A percentile compares a stretch with the other conserved stretches of the same genome.
Evolutionary conservation across 2,113 vertebrate genomes (phyloP).

Genomic region (Labrus mixtus): DNA sequence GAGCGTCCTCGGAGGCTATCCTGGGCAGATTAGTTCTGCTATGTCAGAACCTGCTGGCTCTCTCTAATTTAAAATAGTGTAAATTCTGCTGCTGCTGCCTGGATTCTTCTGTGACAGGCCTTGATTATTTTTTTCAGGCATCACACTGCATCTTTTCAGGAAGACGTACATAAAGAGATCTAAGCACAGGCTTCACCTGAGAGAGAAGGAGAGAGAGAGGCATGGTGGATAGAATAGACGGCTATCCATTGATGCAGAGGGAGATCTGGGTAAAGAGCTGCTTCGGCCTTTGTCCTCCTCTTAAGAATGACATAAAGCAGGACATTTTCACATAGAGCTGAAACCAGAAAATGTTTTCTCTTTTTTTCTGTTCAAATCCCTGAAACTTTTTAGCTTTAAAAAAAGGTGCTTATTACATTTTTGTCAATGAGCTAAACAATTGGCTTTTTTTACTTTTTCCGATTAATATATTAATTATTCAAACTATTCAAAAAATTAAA

Average conservation of each 20-base stretch:
- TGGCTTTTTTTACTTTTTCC: too few relatives aligned
- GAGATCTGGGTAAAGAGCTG: not conserved
- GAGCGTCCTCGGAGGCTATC: slow-evolving; percentile 23
- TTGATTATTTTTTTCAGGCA: slow-evolving; percentile 61
- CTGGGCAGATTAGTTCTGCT: slow-evolving; percentile 70
- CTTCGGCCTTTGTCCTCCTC: slow-evolving; percentile 41
- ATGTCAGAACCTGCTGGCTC: slow-evolving; percentile 4
- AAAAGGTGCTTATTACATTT: not conserved
- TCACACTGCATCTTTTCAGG: slow-evolving; percentile 29
- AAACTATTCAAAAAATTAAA: not conserved
- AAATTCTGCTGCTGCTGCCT: slow-evolving; percentile 11
- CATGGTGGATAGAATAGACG: not conserved
- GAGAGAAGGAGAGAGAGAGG: not conserved
- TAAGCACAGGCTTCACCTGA: slow-evolving; percentile 21
- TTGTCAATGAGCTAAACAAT: too few relatives aligned
- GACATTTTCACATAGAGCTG: not conserved
- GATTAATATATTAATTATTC: not conserved
- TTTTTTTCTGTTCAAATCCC: too few relatives aligned
- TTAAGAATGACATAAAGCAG: not conserved
- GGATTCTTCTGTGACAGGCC: slow-evolving; percentile 30
- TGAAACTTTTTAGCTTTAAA: not conserved
- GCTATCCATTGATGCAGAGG: not conserved
- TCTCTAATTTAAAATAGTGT: slow-evolving; percentile 29
- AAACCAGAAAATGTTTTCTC: too few relatives aligned
- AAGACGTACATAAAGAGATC: slow-evolving; percentile 16